Evolutionary conservation across 2,797 vertebrate genomes (phyloP).

Genomic region (Pangasius macronema): DNA sequence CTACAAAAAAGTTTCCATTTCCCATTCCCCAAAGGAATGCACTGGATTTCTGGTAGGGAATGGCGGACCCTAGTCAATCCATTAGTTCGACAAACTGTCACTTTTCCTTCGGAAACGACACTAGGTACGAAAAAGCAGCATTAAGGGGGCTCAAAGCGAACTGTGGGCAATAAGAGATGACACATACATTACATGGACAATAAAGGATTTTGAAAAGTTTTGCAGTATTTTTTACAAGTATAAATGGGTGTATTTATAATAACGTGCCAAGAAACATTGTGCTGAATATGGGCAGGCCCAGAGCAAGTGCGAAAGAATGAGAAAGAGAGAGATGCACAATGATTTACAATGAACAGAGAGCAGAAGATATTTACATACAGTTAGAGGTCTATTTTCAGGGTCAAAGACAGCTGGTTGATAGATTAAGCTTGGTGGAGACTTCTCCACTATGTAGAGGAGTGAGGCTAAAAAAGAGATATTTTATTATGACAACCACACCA

Average conservation of each 20-base stretch:
- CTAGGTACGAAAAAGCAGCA: too few relatives aligned
- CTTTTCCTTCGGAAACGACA: too few relatives aligned
- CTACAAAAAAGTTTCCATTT: background rate
- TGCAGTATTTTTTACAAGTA: background rate
- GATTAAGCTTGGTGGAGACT: constrained; percentile 37
- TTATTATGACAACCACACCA: background rate
- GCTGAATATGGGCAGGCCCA: background rate
- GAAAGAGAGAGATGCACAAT: background rate
- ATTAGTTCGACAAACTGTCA: too few relatives aligned
- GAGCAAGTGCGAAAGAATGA: background rate
- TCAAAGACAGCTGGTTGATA: constrained; percentile 44
- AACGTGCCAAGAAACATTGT: background rate
- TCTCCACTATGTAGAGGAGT: constrained; percentile 46
- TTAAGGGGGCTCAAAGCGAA: background rate
- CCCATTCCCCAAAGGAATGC: background rate
- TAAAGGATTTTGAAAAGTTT: background rate
- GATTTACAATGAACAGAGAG: background rate
- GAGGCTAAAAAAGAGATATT: constrained; percentile 30
- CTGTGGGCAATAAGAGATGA: background rate
- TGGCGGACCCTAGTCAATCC: too few relatives aligned
- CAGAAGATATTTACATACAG: constrained; percentile 11
- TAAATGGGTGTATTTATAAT: background rate
- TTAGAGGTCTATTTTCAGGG: constrained; percentile 49
- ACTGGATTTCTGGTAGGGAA: background rate
- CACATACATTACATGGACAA: background rate